Conservation (phyloP, 1,140 invertebrate species). For the Trigoniulus corallinus region DNA sequence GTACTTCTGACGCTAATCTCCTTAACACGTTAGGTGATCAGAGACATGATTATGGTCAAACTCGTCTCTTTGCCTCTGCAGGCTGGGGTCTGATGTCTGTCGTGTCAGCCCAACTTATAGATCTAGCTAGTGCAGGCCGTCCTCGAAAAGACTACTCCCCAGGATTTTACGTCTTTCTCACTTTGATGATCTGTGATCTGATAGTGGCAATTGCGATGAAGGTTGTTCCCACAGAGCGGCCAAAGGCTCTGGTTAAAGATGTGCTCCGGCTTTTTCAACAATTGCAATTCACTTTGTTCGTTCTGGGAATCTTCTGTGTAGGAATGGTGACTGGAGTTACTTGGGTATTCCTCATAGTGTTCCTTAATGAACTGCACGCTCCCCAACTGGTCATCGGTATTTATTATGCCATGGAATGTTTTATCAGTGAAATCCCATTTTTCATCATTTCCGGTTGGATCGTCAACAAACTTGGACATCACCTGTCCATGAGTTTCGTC, state of each 20-base stretch:
- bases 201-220: conserved; percentile 37
- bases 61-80: conserved; percentile 63
- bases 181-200: conserved; percentile 47
- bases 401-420: conserved; percentile 57
- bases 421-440: conserved; percentile 62
- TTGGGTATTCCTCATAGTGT: conserved; percentile 78
- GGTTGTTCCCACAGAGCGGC: too few relatives aligned
- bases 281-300: too few relatives aligned
- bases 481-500: conserved; percentile 52
- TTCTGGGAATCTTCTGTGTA: too few relatives aligned
- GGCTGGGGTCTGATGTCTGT: conserved; percentile 51
- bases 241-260: too few relatives aligned
- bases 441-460: conserved; percentile 38
- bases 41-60: conserved; percentile 19
- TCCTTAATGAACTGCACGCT: conserved; percentile 58
- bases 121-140: conserved; percentile 42
- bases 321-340: too few relatives aligned
- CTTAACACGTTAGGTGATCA: conserved; percentile 4
- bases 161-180: conserved; percentile 53
- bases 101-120: conserved; percentile 53
- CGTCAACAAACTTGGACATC: conserved; percentile 50
- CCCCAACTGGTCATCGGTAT: conserved; percentile 65
- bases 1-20: conserved; percentile 5
- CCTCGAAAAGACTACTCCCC: conserved; percentile 52
- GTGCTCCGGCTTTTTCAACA: too few relatives aligned